These are phyloP conservation scores for Panonychus citri DNA, from an alignment of 1,140 invertebrate genomes.

Conservation along the genomic window DNA sequence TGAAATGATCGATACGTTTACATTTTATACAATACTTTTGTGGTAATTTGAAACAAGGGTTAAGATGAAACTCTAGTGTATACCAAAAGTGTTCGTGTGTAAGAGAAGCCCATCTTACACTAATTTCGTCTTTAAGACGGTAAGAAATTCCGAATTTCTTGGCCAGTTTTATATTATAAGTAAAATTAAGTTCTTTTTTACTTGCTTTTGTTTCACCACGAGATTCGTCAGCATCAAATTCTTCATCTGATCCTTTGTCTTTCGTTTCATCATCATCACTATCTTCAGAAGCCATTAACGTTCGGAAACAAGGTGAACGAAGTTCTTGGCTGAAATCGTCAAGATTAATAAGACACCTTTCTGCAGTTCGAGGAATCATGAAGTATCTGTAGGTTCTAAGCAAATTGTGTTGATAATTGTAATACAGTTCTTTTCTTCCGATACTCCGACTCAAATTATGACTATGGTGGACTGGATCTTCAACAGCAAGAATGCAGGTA, in stretches of 20 bases:
- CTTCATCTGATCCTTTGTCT: not conserved
- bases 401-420: not conserved
- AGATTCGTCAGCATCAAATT: not conserved
- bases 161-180: not conserved
- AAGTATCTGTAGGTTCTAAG: slow-evolving; percentile 26
- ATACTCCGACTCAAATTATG: not conserved
- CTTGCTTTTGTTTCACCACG: not conserved
- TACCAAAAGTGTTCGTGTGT: not conserved
- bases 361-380: slow-evolving; percentile 20
- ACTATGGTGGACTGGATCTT: slow-evolving; percentile 20
- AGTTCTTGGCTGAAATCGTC: not conserved
- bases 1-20: slow-evolving; percentile 29
- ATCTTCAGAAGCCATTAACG: not conserved
- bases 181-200: not conserved
- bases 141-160: not conserved
- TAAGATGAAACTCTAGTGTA: not conserved
- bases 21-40: slow-evolving; percentile 29
- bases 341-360: slow-evolving; percentile 15
- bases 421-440: not conserved
- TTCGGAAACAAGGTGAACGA: not conserved
- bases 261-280: slow-evolving; percentile 1
- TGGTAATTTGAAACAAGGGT: slow-evolving; percentile 19
- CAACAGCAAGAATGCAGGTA: slow-evolving; percentile 30
- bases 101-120: not conserved
- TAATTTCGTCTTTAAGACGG: not conserved